phyloP scores from a whole-genome alignment of 2,113 vertebrate genomes.

The Phrynosoma platyrhinos region DNA sequence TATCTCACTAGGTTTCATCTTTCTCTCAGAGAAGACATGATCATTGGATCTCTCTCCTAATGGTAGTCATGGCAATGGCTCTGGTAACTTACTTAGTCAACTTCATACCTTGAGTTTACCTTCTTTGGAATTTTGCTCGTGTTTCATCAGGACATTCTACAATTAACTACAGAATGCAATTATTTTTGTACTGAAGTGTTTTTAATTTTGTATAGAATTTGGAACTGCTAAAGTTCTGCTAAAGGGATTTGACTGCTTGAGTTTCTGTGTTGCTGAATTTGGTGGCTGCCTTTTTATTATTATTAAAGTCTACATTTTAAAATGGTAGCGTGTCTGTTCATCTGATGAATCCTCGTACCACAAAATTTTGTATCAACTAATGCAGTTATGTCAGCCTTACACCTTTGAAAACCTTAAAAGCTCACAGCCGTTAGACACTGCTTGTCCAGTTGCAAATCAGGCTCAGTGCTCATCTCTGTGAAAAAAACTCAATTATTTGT shows the following conservation, averaged over 20 bases:
- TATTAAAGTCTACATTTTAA: neutral
- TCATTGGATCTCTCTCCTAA: conserved; percentile 71
- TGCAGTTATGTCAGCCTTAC: neutral
- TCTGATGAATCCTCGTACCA: neutral
- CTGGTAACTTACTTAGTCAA: conserved; percentile 66
- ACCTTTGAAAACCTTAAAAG: neutral
- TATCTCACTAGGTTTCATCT: conserved; percentile 24
- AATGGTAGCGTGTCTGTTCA: neutral
- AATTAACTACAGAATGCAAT: neutral
- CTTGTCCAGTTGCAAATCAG: neutral
- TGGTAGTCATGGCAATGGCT: conserved; percentile 59
- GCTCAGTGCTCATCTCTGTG: neutral
- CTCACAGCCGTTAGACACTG: neutral
- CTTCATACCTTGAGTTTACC: conserved; percentile 52
- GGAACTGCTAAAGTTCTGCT: conserved; percentile 3
- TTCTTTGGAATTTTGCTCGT: accelerated
- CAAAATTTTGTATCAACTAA: neutral
- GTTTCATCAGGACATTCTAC: too few species aligned
- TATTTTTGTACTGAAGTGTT: neutral
- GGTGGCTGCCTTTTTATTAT: neutral
- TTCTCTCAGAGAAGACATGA: conserved; percentile 60
- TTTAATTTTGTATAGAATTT: accelerated
- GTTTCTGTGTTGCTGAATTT: neutral
- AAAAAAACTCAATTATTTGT: neutral
- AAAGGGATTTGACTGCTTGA: neutral